phyloP scores from a whole-genome alignment of 2,888 invertebrate genomes.

The Icerya purchasi region DNA sequence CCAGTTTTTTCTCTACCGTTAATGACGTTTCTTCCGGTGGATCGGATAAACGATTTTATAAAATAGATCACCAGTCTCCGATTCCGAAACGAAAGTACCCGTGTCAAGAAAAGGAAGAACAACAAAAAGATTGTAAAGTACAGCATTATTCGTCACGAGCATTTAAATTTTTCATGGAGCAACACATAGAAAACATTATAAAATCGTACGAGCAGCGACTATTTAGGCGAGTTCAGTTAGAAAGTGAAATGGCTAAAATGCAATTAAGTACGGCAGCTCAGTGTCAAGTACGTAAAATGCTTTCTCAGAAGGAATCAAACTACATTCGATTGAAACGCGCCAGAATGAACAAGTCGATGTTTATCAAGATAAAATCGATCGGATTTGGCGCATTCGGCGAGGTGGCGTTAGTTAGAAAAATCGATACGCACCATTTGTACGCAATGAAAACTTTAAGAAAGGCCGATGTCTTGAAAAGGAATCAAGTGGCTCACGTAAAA shows the following conservation, averaged over 20 bases:
- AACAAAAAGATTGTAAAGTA: conserved; percentile 71
- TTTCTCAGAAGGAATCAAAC: conserved; percentile 94
- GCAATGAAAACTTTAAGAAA: conserved; percentile 98
- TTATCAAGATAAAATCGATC: conserved; percentile 80
- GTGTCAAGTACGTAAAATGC: conserved; percentile 83
- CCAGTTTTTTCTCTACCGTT: conserved; percentile 37
- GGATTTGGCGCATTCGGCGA: conserved; percentile 98
- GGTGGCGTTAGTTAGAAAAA: conserved; percentile 82
- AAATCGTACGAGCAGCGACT: conserved; percentile 84
- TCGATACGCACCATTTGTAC: conserved; percentile 83
- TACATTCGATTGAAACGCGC: conserved; percentile 90
- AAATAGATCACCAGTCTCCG: conserved; percentile 80
- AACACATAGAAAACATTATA: conserved; percentile 91
- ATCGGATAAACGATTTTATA: conserved; percentile 23
- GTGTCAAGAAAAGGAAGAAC: conserved; percentile 71
- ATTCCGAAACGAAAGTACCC: conserved; percentile 81
- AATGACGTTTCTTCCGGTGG: conserved; percentile 21
- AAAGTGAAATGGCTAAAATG: conserved; percentile 91
- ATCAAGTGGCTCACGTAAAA: conserved; percentile 98
- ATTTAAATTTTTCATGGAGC: conserved; percentile 99
- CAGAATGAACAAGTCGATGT: conserved; percentile 98
- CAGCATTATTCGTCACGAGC: conserved; percentile 90
- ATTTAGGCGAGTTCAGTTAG: conserved; percentile 70
- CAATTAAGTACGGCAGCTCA: conserved; percentile 64
- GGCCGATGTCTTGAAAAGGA: conserved; percentile 83